phyloP scores from a whole-genome alignment of 2,797 vertebrate species.

The Siniperca undulata region DNA sequence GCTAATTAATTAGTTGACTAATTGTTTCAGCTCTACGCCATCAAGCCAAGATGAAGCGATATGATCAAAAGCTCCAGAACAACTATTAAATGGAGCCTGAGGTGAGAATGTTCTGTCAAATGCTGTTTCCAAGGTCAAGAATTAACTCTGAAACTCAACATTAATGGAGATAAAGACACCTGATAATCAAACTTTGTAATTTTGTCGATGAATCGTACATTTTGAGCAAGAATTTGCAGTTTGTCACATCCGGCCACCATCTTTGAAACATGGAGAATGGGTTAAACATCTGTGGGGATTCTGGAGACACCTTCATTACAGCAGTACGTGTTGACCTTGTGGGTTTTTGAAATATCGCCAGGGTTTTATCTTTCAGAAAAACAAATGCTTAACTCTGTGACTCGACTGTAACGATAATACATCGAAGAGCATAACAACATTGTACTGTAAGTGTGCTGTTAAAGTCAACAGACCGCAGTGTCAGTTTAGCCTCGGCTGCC shows the following conservation, averaged over 20 bases:
- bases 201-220: not conserved
- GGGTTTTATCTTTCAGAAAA: slow-evolving; percentile 6
- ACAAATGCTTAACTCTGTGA: not conserved
- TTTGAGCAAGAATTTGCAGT: not conserved
- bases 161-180: not conserved
- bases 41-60: not conserved
- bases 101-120: not conserved
- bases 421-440: not conserved
- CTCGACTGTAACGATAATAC: not conserved
- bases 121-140: not conserved
- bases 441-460: not conserved
- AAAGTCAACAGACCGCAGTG: slow-evolving; percentile 15
- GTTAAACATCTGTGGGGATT: not conserved
- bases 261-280: not conserved
- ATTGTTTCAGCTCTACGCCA: no score
- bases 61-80: not conserved
- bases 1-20: no score
- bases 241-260: not conserved
- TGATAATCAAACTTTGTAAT: not conserved
- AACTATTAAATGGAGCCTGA: not conserved
- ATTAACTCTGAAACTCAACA: not conserved
- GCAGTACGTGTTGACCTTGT: not conserved
- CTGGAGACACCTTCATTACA: not conserved
- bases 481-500: slow-evolving; percentile 17
- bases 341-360: not conserved